Evolutionary conservation across 2,888 invertebrate genomes (phyloP), one percentile per base, ranked within the genome.

Genomic region (Cryptophagus acutangulus): DNA sequence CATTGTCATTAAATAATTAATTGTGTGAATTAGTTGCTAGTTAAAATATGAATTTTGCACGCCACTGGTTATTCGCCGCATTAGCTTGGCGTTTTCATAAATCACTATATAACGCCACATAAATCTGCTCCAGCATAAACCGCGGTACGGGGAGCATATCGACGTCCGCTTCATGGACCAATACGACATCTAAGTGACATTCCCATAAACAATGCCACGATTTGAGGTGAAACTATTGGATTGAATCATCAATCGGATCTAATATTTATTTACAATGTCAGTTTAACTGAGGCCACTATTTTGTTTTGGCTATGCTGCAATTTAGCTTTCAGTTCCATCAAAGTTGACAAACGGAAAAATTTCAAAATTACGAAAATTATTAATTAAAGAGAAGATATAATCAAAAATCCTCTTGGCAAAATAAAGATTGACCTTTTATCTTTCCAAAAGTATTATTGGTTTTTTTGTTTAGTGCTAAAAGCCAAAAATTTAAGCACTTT

Each of bases 101-200:
- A 65, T 66, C 66, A 63, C 56, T 49, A 52, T 55, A 60, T 58
- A 62, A 60, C 64, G 64, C 61, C 59, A 63, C 65, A 66, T 66
- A 66, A 66, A 66, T 66, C 63, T 62, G 59, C 54, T 45, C 36
- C 54, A 48, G 57, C 56, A 63, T 62, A 63, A 61, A 63, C 63
- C 63, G 58, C 62, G 61, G 57, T 49, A n/a, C 51, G 52, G 55
- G 56, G 58, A 54, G 52, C 57, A 55, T 55, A 59, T 59, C 60
- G 57, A 55, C 57, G 60, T 56, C 58, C 58, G 55, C 55, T 58
- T 53, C 55, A 57, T 55, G 59, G 58, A 49, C 57, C 55, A 53
- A 48, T 50, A 56, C 59, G 58, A 58, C 59, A 55, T 58, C 55
- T 58, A 57, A 57, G 55, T 53, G 59, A 59, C 59, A 54, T 44